Evolutionary conservation across 2,797 vertebrate genomes (phyloP), one percentile per base, ranked within the genome.

Genomic region (Macropodus opercularis): DNA sequence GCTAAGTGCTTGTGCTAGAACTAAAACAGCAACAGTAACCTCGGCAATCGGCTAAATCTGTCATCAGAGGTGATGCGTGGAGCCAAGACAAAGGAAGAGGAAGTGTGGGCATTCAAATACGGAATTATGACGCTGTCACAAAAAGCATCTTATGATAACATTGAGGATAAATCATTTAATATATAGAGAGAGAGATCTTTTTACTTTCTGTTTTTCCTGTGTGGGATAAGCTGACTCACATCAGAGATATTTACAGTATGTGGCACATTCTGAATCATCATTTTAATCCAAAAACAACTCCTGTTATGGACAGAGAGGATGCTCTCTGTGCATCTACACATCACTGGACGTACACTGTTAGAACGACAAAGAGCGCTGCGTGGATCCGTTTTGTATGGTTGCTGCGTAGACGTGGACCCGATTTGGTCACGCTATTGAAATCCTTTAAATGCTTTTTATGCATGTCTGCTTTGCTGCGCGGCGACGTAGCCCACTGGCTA

Each of bases 71-170:
- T 34, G 15, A 81, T 60, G 55, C 63, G 60, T 57, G n/a, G n/a
- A n/a, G n/a, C n/a, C n/a, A n/a, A n/a, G n/a, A n/a, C 64, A 69
- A 31, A 59, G 39, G n/a, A 55, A 58, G 64, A 60, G 50, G 40
- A 65, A 36, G 17, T 21, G 57, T 35, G 26, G 26, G 21, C 3
- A 29, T 40, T 4, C 8, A 35, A n/a, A 26, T 57, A 24, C 69
- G 53, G 46, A 82, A 69, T n/a, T n/a, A n/a, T n/a, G n/a, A n/a
- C n/a, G n/a, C n/a, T n/a, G n/a, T n/a, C n/a, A n/a, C n/a, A n/a
- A n/a, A n/a, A n/a, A n/a, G n/a, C n/a, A n/a, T n/a, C n/a, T n/a
- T n/a, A n/a, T n/a, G n/a, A n/a, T n/a, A n/a, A n/a, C n/a, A n/a
- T n/a, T n/a, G n/a, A n/a, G n/a, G n/a, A n/a, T n/a, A n/a, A n/a